Evolutionary conservation across 2,797 vertebrate genomes (phyloP), one percentile per base, ranked within the genome.

Genomic region (Phrynocephalus guinanensis): DNA sequence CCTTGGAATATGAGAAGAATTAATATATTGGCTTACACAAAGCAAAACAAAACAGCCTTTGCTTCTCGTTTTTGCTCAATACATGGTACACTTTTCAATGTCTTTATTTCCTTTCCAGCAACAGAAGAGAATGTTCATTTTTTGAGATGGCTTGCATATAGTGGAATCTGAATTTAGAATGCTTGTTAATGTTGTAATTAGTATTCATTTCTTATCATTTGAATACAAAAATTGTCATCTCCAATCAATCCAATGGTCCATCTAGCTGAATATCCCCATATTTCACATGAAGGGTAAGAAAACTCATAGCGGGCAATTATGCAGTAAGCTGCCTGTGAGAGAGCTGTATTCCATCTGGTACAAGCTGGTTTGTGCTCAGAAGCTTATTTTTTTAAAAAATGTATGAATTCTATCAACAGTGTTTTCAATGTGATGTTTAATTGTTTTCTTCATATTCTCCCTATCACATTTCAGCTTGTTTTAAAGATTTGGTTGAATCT

Each of bases 221-320:
- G 82, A 90, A 86, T 85, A 77, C 30, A n/a, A 66, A 86, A 52
- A 86, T 86, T 89, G 83, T 76, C 86, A 84, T 50, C 50, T 60
- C 28, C 66, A 48, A 71, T 87, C 71, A 90, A 76, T 70, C 72
- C 86, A 87, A 22, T 81, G 50, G 78, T 85, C 82, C 82, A 81
- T 84, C 78, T 66, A 84, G 22, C 83, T 50, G 82, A 82, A 38
- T 50, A 87, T 81, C 78, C 3, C 50, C 28, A 28, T 87, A 81
- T 48, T 85, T 48, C 38, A 76, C 30, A 84, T 87, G 70, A 77
- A 87, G 79, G 81, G 76, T 77, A 77, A 76, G 78, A 87, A 87
- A n/a, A 50, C 63, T 83, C 82, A 81, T 52, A 22, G 63, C n/a
- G 8, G 63, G 63, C 63, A 79, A 89, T 79, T 72, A 73, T 72